Evolutionary conservation across 2,888 invertebrate genomes (phyloP).

Genomic region (Synergus japonicus): DNA sequence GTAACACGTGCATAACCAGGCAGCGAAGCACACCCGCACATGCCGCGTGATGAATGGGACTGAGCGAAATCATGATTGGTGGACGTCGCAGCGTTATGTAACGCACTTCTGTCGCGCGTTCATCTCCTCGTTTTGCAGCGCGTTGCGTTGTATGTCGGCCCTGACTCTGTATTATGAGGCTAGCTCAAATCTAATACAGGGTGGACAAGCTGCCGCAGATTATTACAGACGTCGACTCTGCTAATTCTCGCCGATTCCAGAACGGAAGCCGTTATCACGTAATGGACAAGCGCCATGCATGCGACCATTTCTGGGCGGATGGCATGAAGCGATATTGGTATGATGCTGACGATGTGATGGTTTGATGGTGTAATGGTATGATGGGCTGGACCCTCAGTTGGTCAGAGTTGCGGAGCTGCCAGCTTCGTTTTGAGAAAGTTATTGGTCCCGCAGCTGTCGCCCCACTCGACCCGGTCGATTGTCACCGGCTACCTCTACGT

Average conservation of each 20-base stretch:
- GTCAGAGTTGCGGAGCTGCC: conserved; percentile 54
- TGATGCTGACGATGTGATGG: no score
- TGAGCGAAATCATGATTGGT: conserved; percentile 67
- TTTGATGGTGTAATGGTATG: no score
- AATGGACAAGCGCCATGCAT: conserved; percentile 51
- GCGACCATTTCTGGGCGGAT: conserved; percentile 50
- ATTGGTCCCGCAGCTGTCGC: conserved; percentile 77
- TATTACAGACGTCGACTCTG: conserved; percentile 49
- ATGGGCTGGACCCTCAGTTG: conserved; percentile 46
- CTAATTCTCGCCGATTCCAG: conserved; percentile 49
- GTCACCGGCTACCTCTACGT: conserved; percentile 73
- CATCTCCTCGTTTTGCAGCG: conserved; percentile 29
- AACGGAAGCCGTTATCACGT: conserved; percentile 49
- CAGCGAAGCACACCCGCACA: conserved; percentile 66
- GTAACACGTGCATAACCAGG: conserved; percentile 66
- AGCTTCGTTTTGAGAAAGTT: conserved; percentile 68
- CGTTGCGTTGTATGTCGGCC: conserved; percentile 9
- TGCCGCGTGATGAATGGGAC: conserved; percentile 68
- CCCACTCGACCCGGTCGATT: conserved; percentile 70
- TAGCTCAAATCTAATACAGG: conserved; percentile 40
- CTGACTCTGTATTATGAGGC: conserved; percentile 47
- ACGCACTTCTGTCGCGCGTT: conserved; percentile 35
- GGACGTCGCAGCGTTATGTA: conserved; percentile 32
- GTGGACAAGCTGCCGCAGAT: conserved; percentile 42
- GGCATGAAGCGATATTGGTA: conserved; percentile 5